Conservation (phyloP, 2,888 invertebrate species). For the Proisotoma minuta region DNA sequence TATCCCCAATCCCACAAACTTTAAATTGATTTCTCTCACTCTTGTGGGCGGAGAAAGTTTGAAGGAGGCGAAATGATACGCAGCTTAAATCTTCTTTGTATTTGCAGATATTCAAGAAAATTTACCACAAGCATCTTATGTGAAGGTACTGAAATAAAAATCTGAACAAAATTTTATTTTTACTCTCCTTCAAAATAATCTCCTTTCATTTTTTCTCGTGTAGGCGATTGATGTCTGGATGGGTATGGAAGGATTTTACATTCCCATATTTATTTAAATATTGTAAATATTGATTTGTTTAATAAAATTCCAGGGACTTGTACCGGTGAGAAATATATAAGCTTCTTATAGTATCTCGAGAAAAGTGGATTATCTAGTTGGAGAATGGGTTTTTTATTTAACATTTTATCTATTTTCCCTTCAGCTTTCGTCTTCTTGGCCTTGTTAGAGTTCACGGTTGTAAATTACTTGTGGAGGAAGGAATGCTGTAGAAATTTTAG, state of each 20-base stretch:
- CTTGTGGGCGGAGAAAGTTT: not conserved
- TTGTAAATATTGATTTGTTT: not conserved
- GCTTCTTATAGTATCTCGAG: slow-evolving; percentile 2
- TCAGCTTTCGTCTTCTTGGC: slow-evolving; percentile 54
- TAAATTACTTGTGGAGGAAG: slow-evolving; percentile 54
- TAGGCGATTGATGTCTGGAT: slow-evolving; percentile 51
- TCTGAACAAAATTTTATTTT: too few species aligned
- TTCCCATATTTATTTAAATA: not conserved
- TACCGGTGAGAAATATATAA: slow-evolving; percentile 44
- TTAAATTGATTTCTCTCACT: not conserved
- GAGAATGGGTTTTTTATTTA: too few species aligned
- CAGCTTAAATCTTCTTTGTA: not conserved
- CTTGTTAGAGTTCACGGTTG: slow-evolving; percentile 54
- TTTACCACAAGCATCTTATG: slow-evolving; percentile 53
- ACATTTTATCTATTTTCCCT: slow-evolving; percentile 29
- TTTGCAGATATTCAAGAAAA: slow-evolving; percentile 52
- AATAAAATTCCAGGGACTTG: slow-evolving; percentile 49
- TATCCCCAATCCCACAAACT: not conserved
- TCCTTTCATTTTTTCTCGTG: slow-evolving; percentile 21
- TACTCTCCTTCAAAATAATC: not conserved
- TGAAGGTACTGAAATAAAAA: slow-evolving; percentile 43
- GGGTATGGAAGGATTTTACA: slow-evolving; percentile 49
- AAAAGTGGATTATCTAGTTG: too few species aligned
- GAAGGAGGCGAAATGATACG: not conserved
- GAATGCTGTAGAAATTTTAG: slow-evolving; percentile 38